Conservation (phyloP, 2,113 vertebrate genomes). For the Emydura subglobosa region DNA sequence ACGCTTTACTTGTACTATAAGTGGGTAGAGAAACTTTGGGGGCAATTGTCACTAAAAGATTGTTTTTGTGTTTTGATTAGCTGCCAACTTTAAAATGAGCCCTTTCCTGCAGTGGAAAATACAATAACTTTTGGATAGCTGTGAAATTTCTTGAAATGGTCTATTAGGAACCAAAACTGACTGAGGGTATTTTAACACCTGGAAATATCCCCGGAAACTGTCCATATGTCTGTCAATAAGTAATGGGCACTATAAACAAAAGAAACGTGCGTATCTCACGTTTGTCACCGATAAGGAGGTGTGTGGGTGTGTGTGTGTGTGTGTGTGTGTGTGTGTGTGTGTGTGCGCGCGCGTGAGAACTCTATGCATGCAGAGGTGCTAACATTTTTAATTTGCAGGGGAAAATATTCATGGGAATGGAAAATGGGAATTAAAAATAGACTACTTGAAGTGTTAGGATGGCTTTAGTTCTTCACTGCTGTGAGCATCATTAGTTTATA, state of each 20-base stretch:
- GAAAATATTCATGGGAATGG: background rate
- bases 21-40: accelerated
- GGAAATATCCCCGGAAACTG: background rate
- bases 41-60: background rate
- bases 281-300: accelerated
- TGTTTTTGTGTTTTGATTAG: accelerated
- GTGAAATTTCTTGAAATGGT: background rate
- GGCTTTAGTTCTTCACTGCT: background rate
- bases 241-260: too few relatives aligned
- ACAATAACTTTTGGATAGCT: background rate
- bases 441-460: background rate
- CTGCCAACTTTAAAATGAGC: background rate
- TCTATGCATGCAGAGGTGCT: background rate
- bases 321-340: too few relatives aligned
- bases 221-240: background rate
- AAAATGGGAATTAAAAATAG: background rate
- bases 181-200: background rate
- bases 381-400: background rate
- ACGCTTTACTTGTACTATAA: accelerated
- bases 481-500: background rate
- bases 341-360: too few relatives aligned
- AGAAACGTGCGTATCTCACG: accelerated
- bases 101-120: background rate
- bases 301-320: too few relatives aligned
- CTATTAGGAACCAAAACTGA: background rate